Evolutionary conservation across 2,113 vertebrate species (phyloP).

Genomic region (Crocuta crocuta): DNA sequence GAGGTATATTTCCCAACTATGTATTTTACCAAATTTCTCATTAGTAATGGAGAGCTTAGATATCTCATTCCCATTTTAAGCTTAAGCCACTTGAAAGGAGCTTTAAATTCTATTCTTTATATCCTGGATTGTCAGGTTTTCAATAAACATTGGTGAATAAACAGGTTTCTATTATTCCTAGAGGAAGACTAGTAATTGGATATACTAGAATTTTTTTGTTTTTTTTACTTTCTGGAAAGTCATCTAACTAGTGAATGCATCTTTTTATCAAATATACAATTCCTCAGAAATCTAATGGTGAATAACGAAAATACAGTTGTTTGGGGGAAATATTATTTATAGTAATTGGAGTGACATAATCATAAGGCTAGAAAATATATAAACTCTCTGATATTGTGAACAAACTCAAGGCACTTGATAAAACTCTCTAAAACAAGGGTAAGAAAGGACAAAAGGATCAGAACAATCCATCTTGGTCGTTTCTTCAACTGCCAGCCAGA

Average conservation of each 20-base stretch:
- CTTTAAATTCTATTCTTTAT: conserved; percentile 33
- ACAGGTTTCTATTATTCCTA: neutral
- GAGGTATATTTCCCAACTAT: neutral
- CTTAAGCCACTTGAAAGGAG: conserved; percentile 21
- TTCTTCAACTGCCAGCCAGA: neutral
- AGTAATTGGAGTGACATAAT: conserved; percentile 32
- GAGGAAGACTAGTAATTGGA: neutral
- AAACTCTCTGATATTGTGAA: conserved; percentile 7
- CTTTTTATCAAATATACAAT: neutral
- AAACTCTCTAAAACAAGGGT: neutral
- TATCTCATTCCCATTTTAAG: conserved; percentile 16
- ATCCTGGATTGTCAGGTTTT: conserved; percentile 17
- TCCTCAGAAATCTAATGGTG: conserved; percentile 28
- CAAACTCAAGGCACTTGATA: neutral
- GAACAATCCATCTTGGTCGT: neutral
- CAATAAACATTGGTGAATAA: conserved; percentile 44
- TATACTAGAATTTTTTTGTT: conserved; percentile 19
- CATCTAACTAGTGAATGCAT: conserved; percentile 15
- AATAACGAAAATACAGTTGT: conserved; percentile 52
- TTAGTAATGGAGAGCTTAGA: conserved; percentile 4
- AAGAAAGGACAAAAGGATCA: neutral
- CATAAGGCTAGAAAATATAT: neutral
- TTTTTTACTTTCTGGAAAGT: conserved; percentile 26
- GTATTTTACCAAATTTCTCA: neutral
- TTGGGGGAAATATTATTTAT: neutral